Evolutionary conservation across 2,888 invertebrate species (phyloP), one percentile per base, ranked within the genome.

Genomic region (Troilus luridus): DNA sequence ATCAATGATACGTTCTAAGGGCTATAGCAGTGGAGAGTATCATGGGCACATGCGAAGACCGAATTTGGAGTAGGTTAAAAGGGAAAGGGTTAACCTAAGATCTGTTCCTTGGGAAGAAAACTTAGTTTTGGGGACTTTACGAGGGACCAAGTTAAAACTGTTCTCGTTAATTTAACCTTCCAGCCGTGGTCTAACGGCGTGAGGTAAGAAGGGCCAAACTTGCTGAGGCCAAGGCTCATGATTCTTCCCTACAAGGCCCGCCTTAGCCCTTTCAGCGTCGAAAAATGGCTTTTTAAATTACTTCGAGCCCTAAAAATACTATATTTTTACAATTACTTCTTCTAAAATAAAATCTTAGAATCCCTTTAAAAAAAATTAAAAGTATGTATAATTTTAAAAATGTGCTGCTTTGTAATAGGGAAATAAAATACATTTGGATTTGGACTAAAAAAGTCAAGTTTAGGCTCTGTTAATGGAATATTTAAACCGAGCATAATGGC

Each of bases 81-180:
- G 72, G 72, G 9, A 56, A 85, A 56, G 0, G 58, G n/a, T 56
- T n/a, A 58, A 85, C 11, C 85, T 19, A 85, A 85, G 56, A 85
- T 58, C 85, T 54, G 56, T 58, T 56, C 85, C 56, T 11, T 10
- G 85, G n/a, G 56, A 85, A 58, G 85, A 54, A 54, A 85, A 85
- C 85, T 85, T 85, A 56, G 85, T 85, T 85, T 85, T 85, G 56
- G 56, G 8, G 85, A 85, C 85, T 85, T 85, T 85, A 85, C 85
- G 85, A 85, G 85, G n/a, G 56, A n/a, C 56, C 19, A 85, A 85
- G n/a, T 85, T 56, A 85, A 85, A 85, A 85, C 85, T 10, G 85
- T 85, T 85, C 85, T 58, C 85, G 85, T 85, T 85, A 85, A 85
- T 85, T 85, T 85, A n/a, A 85, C 85, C 85, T 85, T 85, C 27